Percentiles rank a stretch among this genome's conserved stretches.
phyloP scores from a whole-genome alignment of 2,797 vertebrate genomes.

The Xiphophorus birchmanni region DNA sequence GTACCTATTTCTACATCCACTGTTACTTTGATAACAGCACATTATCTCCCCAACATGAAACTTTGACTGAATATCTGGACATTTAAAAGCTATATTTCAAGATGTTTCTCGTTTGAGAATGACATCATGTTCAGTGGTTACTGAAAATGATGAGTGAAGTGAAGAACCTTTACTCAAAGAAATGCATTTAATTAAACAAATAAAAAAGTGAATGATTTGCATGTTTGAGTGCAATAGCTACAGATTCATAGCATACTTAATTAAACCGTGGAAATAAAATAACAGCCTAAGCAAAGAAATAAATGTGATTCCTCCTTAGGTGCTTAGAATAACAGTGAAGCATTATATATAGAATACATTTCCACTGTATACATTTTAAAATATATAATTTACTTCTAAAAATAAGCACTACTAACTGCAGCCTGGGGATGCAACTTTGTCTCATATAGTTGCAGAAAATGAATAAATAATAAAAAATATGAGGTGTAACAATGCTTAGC shows the following conservation, averaged over 20 bases:
- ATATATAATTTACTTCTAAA: slow-evolving; percentile 32
- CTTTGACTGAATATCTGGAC: background rate
- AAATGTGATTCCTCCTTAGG: slow-evolving; percentile 34
- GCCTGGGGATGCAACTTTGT: slow-evolving; percentile 33
- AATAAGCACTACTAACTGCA: slow-evolving; percentile 31
- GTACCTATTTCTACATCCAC: background rate
- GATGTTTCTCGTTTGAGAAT: background rate
- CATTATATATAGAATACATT: slow-evolving; percentile 15
- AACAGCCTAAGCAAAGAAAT: slow-evolving; percentile 35
- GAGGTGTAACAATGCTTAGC: slow-evolving; percentile 28
- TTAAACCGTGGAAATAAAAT: slow-evolving; percentile 57
- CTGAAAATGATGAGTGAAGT: too few species aligned
- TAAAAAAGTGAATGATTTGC: slow-evolving; percentile 39
- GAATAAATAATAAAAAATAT: slow-evolving; percentile 15
- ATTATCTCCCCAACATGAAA: background rate
- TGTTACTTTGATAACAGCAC: background rate
- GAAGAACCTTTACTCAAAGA: slow-evolving; percentile 23
- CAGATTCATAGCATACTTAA: slow-evolving; percentile 51
- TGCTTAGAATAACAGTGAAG: slow-evolving; percentile 40
- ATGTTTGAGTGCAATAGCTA: slow-evolving; percentile 13
- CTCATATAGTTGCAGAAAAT: slow-evolving; percentile 21
- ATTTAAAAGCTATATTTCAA: background rate
- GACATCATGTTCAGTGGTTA: slow-evolving; percentile 21
- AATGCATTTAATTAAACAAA: slow-evolving; percentile 49
- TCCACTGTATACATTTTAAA: slow-evolving; percentile 17